phyloP scores from a whole-genome alignment of 2,888 invertebrate genomes.

The Acanthopleura granulata region DNA sequence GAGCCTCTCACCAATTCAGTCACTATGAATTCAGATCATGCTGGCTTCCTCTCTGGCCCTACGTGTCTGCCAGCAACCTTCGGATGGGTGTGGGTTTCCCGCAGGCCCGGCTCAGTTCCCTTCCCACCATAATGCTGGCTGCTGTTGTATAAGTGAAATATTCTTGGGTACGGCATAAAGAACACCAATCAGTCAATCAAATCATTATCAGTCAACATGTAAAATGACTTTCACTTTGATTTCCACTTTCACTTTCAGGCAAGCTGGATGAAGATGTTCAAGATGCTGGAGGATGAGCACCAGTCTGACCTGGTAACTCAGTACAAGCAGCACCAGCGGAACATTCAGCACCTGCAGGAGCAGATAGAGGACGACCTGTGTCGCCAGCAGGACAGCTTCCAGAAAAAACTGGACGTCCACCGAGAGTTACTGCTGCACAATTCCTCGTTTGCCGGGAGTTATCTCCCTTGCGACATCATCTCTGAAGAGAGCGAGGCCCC shows the following conservation, averaged over 20 bases:
- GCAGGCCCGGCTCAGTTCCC: too few species aligned
- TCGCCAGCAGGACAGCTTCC: slow-evolving; percentile 50
- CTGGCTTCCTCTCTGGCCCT: too few species aligned
- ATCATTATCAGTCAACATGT: too few species aligned
- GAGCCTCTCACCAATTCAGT: too few species aligned
- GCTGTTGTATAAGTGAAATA: too few species aligned
- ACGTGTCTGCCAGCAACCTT: too few species aligned
- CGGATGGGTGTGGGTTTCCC: too few species aligned
- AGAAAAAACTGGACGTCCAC: slow-evolving; percentile 48
- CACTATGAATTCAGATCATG: too few species aligned
- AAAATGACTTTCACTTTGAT: not conserved
- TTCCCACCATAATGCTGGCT: too few species aligned
- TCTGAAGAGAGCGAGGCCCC: not conserved
- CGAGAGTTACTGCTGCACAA: slow-evolving; percentile 33
- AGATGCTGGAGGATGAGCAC: slow-evolving; percentile 54
- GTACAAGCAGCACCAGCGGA: slow-evolving; percentile 51
- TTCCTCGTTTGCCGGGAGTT: slow-evolving; percentile 13
- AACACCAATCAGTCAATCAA: too few species aligned
- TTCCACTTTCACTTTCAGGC: slow-evolving; percentile 36
- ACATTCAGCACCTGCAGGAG: slow-evolving; percentile 50
- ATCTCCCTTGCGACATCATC: not conserved
- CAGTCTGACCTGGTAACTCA: slow-evolving; percentile 48
- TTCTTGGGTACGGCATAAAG: too few species aligned
- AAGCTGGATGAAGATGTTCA: slow-evolving; percentile 59
- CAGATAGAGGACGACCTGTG: slow-evolving; percentile 56